phyloP scores from a whole-genome alignment of 2,888 invertebrate genomes.

The Psylliodes chrysocephalus region DNA sequence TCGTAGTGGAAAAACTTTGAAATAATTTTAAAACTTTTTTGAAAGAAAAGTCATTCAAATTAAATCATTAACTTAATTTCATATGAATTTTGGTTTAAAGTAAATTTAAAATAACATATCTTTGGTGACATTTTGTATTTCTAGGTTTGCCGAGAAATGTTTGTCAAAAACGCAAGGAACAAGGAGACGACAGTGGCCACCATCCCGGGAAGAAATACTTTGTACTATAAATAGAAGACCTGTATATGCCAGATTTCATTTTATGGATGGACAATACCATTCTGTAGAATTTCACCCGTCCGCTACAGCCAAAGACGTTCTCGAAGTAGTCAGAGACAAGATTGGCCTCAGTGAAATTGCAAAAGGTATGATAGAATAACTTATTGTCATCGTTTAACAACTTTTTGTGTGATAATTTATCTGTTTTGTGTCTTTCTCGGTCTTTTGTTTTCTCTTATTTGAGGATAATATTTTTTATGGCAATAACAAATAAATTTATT shows the following conservation, averaged over 20 bases:
- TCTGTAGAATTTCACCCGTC: slow-evolving; percentile 95
- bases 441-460: no score
- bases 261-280: slow-evolving; percentile 95
- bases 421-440: no score
- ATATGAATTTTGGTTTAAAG: background rate
- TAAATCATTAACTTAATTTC: no score
- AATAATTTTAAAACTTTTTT: no score
- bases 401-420: no score
- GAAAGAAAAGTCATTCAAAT: no score
- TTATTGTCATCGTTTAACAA: no score
- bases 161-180: slow-evolving; percentile 77
- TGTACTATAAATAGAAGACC: slow-evolving; percentile 92
- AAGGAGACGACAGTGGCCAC: slow-evolving; percentile 87
- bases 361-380: no score
- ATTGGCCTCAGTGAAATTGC: slow-evolving; percentile 85
- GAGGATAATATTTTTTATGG: no score
- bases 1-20: no score
- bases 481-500: no score
- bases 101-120: background rate
- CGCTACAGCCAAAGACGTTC: slow-evolving; percentile 89
- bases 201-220: slow-evolving; percentile 90
- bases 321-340: slow-evolving; percentile 87
- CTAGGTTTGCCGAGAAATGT: slow-evolving; percentile 88
- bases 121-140: background rate
- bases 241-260: slow-evolving; percentile 89